Evolutionary conservation across 2,113 vertebrate genomes (phyloP).

Genomic region (Callospermophilus lateralis): DNA sequence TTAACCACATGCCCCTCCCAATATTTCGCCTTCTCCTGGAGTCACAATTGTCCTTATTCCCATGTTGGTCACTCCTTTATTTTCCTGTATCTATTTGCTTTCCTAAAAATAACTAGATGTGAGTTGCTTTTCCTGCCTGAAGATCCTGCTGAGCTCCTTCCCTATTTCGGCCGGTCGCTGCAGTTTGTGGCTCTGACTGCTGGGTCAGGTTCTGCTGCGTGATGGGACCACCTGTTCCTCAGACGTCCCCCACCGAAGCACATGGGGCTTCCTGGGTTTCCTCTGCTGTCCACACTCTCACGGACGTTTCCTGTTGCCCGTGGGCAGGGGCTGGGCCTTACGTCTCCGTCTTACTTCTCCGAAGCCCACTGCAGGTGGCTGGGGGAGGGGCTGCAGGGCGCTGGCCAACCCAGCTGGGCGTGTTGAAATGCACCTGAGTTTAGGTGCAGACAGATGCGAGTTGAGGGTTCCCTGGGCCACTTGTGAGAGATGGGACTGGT

Average conservation of each 20-base stretch:
- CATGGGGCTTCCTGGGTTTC: background rate
- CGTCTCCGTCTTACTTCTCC: background rate
- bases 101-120: background rate
- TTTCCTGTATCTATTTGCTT: background rate
- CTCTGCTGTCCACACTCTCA: background rate
- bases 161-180: too few relatives aligned
- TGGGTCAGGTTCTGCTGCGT: background rate
- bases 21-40: background rate
- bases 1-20: accelerated
- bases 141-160: background rate
- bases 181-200: too few relatives aligned
- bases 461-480: background rate
- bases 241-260: background rate
- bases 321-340: background rate
- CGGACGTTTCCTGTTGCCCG: background rate
- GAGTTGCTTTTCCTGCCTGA: background rate
- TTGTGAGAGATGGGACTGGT: background rate
- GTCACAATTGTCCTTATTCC: background rate
- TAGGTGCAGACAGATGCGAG: background rate
- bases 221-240: too few relatives aligned
- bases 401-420: background rate
- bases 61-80: background rate
- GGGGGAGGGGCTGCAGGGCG: accelerated
- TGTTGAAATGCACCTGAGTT: background rate
- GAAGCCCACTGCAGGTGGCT: background rate